These are phyloP conservation scores for Hippocampus abdominalis DNA, from an alignment of 2,113 vertebrate genomes.

Conservation along the genomic window DNA sequence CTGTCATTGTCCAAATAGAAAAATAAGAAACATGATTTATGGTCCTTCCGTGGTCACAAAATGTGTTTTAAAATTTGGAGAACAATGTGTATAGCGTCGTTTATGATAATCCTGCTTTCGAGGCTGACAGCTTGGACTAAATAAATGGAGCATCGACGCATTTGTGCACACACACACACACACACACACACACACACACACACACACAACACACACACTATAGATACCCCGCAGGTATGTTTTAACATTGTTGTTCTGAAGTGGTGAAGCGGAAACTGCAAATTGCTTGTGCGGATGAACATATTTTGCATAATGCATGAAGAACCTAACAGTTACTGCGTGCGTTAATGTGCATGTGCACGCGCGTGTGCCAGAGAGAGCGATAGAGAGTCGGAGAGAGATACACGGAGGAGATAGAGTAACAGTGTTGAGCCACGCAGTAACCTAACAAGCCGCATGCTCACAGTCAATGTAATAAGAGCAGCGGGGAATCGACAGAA, in stretches of 20 bases:
- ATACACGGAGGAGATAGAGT: conserved; percentile 17
- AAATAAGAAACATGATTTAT: not conserved
- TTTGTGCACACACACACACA: not conserved
- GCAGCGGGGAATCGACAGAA: conserved; percentile 24
- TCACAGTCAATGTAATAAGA: conserved; percentile 23
- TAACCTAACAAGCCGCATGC: conserved; percentile 30
- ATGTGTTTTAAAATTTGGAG: not conserved
- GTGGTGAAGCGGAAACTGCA: conserved; percentile 48
- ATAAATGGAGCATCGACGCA: conserved; percentile 18
- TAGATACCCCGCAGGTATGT: conserved; percentile 16
- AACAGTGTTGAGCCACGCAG: conserved; percentile 29
- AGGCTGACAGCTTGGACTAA: conserved; percentile 19
- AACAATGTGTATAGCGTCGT: not conserved
- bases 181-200: not conserved
- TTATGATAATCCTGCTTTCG: conserved; percentile 19
- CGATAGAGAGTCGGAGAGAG: conserved; percentile 28
- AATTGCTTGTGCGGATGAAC: conserved; percentile 52
- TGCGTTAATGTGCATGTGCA: not conserved
- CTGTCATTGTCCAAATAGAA: not conserved
- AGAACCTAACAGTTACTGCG: conserved; percentile 39
- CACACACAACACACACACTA: not conserved
- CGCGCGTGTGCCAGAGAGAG: not conserved
- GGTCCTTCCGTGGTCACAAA: not conserved
- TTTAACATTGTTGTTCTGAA: conserved; percentile 33
- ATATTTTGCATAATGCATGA: conserved; percentile 52